Conservation (phyloP, 1,140 invertebrate species). For the Trichoplusia ni region DNA sequence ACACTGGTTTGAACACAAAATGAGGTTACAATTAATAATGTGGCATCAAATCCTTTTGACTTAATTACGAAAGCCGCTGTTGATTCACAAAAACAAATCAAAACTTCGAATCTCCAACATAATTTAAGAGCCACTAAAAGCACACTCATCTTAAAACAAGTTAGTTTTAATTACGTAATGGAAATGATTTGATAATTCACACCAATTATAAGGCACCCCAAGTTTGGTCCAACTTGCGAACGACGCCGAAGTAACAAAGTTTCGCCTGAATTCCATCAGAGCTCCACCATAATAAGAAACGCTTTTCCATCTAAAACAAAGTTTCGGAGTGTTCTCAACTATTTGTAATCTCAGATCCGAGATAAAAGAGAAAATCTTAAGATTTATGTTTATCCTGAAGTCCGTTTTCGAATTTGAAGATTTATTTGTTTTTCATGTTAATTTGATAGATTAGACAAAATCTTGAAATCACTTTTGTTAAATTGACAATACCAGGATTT, state of each 20-base stretch:
- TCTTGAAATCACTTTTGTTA: no score
- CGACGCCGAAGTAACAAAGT: not conserved
- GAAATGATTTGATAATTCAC: not conserved
- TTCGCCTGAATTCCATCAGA: constrained; percentile 13
- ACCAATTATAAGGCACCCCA: constrained; percentile 1
- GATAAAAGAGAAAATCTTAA: constrained; percentile 15
- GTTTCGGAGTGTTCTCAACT: constrained; percentile 11
- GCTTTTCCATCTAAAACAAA: constrained; percentile 3
- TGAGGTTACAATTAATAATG: no score
- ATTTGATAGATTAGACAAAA: no score
- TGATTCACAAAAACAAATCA: no score
- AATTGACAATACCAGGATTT: no score
- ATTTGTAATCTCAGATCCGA: constrained; percentile 12
- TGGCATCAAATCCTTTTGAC: no score
- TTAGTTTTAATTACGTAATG: constrained; percentile 7
- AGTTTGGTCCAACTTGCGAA: not conserved
- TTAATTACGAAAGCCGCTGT: no score
- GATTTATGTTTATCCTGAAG: not conserved
- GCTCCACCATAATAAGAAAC: not conserved
- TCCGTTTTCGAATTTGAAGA: not conserved
- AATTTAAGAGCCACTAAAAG: no score
- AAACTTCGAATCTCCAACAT: no score
- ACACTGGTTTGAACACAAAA: no score
- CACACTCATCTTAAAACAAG: not conserved
- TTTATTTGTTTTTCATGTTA: constrained; percentile 3